Evolutionary conservation across 2,113 vertebrate genomes (phyloP), one percentile per base, ranked within the genome.

Genomic region (Ptilorrhoa leucosticta): DNA sequence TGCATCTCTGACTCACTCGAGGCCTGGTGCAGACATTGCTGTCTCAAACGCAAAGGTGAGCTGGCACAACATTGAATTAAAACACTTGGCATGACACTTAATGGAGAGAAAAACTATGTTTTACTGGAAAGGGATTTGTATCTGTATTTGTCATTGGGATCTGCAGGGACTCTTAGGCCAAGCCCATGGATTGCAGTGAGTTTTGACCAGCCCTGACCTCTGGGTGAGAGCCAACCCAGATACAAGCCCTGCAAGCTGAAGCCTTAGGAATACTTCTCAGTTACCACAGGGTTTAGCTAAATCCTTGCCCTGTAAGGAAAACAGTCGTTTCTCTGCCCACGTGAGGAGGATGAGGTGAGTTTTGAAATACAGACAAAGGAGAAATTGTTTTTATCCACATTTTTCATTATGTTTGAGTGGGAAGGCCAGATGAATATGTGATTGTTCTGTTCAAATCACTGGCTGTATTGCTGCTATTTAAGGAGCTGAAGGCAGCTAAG

Each of bases 321-420:
- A 21, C 47, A 68, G 51, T 85, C 2, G 1, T 76, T 93, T 54
- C 65, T 66, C n/a, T 93, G 65, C 18, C 33, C 11, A 11, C 53
- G 21, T 20, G 24, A 77, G 58, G 60, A 93, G 47, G 69, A 48
- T 31, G 64, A 87, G 47, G 65, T 86, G 68, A 84, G 66, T 48
- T 93, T 85, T 77, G 48, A 86, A 90, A 70, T 30, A 40, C 28
- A 45, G 60, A 96, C 90, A 96, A 94, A 89, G 65, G 40, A 89
- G 87, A 91, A 83, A 35, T 93, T 96, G 94, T 95, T 89, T 86
- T 83, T 89, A 76, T 78, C 40, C 68, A 56, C 30, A 71, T 73
- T 86, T 92, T 96, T 93, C 54, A 19, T 90, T 0, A 0, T 44
- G 39, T 92, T 90, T 44, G 48, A 92, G 92, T 94, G 64, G 94